Conservation (phyloP, 2,888 invertebrate genomes). For the Drosophila subsilvestris region DNA sequence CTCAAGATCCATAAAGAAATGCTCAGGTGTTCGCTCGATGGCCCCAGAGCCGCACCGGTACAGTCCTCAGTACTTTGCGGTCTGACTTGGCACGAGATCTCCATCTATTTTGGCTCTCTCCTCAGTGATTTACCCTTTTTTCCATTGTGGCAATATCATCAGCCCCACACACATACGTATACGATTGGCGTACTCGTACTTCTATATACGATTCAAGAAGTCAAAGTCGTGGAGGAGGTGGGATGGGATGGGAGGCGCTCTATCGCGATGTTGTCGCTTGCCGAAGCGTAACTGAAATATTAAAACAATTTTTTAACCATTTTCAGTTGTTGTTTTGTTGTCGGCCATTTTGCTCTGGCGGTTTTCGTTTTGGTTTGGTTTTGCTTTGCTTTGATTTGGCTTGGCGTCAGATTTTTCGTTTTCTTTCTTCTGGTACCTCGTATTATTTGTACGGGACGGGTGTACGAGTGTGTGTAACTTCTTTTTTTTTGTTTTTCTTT, state of each 20-base stretch:
- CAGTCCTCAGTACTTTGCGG: slow-evolving; percentile 60
- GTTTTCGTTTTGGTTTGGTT: slow-evolving; percentile 46
- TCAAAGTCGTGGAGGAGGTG: slow-evolving; percentile 47
- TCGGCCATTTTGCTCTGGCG: slow-evolving; percentile 70
- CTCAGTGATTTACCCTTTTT: slow-evolving; percentile 74
- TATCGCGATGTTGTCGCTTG: slow-evolving; percentile 79
- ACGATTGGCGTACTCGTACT: slow-evolving; percentile 2
- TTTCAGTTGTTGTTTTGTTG: slow-evolving; percentile 46
- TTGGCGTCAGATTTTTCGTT: slow-evolving; percentile 66
- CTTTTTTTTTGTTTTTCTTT: slow-evolving; percentile 33
- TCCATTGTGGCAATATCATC: slow-evolving; percentile 14
- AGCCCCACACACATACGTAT: too few species aligned
- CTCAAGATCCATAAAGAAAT: slow-evolving; percentile 79
- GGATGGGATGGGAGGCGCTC: slow-evolving; percentile 26
- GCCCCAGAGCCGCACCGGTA: slow-evolving; percentile 29
- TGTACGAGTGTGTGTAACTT: slow-evolving; percentile 38
- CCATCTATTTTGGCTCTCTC: slow-evolving; percentile 53
- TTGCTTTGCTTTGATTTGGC: slow-evolving; percentile 29
- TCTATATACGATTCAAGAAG: slow-evolving; percentile 64
- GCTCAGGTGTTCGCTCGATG: slow-evolving; percentile 67
- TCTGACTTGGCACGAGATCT: slow-evolving; percentile 71
- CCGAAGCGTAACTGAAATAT: slow-evolving; percentile 81
- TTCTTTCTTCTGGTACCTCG: slow-evolving; percentile 38
- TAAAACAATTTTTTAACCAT: slow-evolving; percentile 61
- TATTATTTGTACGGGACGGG: slow-evolving; percentile 32